Evolutionary conservation across 2,113 vertebrate species (phyloP).

Genomic region (Gorsachius goisagi): DNA sequence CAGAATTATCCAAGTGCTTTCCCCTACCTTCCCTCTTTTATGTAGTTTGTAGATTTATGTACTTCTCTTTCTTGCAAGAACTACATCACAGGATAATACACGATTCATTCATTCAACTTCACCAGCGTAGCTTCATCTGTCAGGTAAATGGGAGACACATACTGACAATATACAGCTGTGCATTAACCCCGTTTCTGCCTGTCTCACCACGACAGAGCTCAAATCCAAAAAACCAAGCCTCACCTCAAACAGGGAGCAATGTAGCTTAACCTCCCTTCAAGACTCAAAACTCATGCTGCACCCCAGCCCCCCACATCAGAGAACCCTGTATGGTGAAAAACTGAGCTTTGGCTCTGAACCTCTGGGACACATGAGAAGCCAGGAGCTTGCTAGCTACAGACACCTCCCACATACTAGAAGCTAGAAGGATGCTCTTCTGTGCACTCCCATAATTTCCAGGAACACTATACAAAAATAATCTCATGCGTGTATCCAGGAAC

Average conservation of each 20-base stretch:
- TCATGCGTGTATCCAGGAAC: neutral
- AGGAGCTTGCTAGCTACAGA: neutral
- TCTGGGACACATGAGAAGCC: neutral
- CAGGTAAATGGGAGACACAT: neutral
- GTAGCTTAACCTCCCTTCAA: neutral
- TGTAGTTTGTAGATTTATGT: neutral
- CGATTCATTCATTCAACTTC: neutral
- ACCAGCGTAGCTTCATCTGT: neutral
- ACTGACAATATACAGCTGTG: neutral
- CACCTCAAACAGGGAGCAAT: neutral
- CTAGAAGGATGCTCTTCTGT: neutral
- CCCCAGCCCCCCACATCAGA: neutral
- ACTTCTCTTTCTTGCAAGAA: neutral
- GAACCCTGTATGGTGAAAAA: neutral
- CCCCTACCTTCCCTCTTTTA: neutral
- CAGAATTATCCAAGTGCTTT: neutral
- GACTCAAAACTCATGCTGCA: neutral
- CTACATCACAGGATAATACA: neutral
- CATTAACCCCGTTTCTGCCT: neutral
- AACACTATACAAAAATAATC: neutral
- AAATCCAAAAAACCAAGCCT: neutral
- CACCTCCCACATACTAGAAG: neutral
- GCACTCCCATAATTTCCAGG: neutral
- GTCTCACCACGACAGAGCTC: neutral
- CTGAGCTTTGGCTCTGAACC: neutral